Percentiles rank a stretch among this genome's conserved stretches.
These are phyloP conservation scores for Phoxinus dragarum DNA, from an alignment of 2,797 vertebrate genomes.

Conservation along the genomic window DNA sequence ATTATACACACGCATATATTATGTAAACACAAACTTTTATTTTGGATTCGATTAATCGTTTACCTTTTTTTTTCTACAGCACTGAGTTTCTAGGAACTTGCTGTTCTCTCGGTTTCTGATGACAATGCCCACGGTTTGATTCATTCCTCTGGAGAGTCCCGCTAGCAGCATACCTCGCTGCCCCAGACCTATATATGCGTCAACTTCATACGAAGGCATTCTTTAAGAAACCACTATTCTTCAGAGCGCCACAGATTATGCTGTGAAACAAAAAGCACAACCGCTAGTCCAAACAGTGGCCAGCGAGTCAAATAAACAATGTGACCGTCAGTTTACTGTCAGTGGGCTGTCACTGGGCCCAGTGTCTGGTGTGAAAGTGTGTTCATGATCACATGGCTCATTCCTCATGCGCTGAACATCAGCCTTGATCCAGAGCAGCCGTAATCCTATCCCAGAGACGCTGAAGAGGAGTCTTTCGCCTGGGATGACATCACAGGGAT, in stretches of 20 bases:
- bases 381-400: constrained; percentile 50
- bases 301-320: constrained; percentile 28
- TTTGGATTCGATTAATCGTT: no score
- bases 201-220: constrained; percentile 9
- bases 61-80: no score
- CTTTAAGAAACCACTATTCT: not conserved
- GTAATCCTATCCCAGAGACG: constrained; percentile 69
- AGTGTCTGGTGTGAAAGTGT: constrained; percentile 49
- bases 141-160: constrained; percentile 60
- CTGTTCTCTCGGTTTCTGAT: constrained; percentile 61
- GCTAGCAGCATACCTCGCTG: constrained; percentile 48
- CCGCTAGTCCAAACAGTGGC: not conserved
- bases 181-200: constrained; percentile 16
- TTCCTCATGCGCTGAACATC: constrained; percentile 37
- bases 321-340: not conserved
- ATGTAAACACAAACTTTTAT: no score
- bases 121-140: constrained; percentile 62
- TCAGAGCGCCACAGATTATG: constrained; percentile 8
- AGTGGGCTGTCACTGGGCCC: constrained; percentile 20
- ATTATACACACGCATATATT: no score
- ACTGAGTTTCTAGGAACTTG: constrained; percentile 1
- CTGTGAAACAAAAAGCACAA: constrained; percentile 10
- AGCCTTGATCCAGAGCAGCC: constrained; percentile 53
- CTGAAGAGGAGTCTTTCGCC: constrained; percentile 67
- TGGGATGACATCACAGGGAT: constrained; percentile 71